phyloP scores from a whole-genome alignment of 2,888 invertebrate genomes.

The Pycnomerus fuliginosus region DNA sequence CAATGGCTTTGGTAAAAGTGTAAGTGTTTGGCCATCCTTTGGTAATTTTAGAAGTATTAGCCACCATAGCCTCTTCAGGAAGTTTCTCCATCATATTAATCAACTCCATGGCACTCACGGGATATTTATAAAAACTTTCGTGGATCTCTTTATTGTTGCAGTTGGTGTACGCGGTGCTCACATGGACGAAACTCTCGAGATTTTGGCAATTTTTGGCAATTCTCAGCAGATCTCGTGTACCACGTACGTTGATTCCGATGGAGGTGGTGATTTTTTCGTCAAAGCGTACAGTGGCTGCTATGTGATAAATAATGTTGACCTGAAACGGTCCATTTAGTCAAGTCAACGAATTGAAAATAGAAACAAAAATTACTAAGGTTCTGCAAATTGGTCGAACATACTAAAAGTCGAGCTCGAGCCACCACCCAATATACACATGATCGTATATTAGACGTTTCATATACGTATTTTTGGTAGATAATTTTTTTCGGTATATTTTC shows the following conservation, averaged over 20 bases:
- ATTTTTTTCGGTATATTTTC: too few species aligned
- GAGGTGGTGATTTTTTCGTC: conserved; percentile 44
- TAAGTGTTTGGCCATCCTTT: conserved; percentile 81
- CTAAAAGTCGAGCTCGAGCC: too few species aligned
- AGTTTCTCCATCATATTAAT: neutral
- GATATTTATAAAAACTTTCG: conserved; percentile 55
- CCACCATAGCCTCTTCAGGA: neutral
- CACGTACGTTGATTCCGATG: conserved; percentile 1
- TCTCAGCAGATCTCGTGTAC: conserved; percentile 1
- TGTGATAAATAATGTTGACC: conserved; percentile 49
- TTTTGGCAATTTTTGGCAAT: conserved; percentile 2
- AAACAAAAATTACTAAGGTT: too few species aligned
- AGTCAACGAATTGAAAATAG: too few species aligned
- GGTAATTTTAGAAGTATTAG: conserved; percentile 52
- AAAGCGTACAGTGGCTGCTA: conserved; percentile 68
- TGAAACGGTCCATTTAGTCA: neutral
- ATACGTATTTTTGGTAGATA: too few species aligned
- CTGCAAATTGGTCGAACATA: too few species aligned
- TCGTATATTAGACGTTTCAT: too few species aligned
- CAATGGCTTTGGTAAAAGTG: conserved; percentile 82
- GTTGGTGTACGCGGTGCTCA: conserved; percentile 57
- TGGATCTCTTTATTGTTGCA: conserved; percentile 53
- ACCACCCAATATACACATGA: too few species aligned
- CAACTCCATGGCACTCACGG: conserved; percentile 35
- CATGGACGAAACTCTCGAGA: conserved; percentile 50